phyloP scores from a whole-genome alignment of 2,888 invertebrate species.

The Melikaiella ostensackeni region DNA sequence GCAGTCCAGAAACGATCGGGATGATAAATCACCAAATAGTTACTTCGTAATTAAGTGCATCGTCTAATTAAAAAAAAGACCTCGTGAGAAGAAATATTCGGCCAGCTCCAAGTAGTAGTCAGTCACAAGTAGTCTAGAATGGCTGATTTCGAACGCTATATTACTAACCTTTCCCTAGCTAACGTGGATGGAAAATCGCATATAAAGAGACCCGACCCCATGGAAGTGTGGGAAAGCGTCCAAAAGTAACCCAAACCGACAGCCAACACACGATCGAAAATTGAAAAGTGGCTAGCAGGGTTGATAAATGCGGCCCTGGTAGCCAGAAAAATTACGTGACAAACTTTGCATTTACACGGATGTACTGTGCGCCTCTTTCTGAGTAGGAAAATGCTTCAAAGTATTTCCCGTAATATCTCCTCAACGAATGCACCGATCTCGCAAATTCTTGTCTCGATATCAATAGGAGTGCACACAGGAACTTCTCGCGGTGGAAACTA shows the following conservation, averaged over 20 bases:
- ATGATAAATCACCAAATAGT: slow-evolving; percentile 3
- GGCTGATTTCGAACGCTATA: slow-evolving; percentile 35
- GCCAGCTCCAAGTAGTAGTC: slow-evolving; percentile 28
- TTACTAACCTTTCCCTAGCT: slow-evolving; percentile 33
- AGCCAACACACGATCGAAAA: slow-evolving; percentile 33
- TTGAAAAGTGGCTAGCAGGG: slow-evolving; percentile 54
- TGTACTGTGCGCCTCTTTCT: slow-evolving; percentile 66
- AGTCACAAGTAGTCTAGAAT: slow-evolving; percentile 33
- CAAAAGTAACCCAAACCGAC: slow-evolving; percentile 20
- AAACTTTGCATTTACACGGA: slow-evolving; percentile 71
- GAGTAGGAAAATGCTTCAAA: slow-evolving; percentile 60
- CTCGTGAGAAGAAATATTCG: slow-evolving; percentile 15
- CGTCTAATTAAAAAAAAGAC: slow-evolving; percentile 13
- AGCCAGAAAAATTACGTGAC: slow-evolving; percentile 74
- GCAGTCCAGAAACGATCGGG: not conserved
- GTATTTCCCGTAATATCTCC: slow-evolving; percentile 69
- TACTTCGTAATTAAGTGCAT: not conserved
- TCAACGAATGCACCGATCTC: slow-evolving; percentile 41
- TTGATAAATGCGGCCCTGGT: slow-evolving; percentile 70
- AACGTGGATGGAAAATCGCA: slow-evolving; percentile 28
- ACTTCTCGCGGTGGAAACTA: slow-evolving; percentile 62
- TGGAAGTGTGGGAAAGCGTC: slow-evolving; percentile 13
- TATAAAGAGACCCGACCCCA: slow-evolving; percentile 22
- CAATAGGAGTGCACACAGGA: slow-evolving; percentile 51
- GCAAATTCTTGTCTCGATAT: slow-evolving; percentile 54